Evolutionary conservation across 2,888 invertebrate species (phyloP).

Genomic region (Temnothorax ravouxi): DNA sequence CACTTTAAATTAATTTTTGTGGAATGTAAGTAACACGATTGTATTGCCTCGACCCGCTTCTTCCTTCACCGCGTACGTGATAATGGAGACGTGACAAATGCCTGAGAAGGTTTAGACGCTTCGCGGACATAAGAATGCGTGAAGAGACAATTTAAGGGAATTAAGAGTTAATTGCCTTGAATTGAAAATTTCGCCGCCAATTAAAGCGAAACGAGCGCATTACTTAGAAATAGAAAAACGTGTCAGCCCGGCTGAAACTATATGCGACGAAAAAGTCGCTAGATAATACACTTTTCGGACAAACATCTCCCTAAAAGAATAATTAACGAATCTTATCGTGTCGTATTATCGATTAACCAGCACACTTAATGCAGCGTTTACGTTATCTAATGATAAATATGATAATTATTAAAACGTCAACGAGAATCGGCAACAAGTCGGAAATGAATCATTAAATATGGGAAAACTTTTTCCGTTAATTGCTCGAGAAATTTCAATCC

Average conservation of each 20-base stretch:
- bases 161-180: constrained; percentile 49
- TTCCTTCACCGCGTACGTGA: constrained; percentile 6
- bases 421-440: neutral
- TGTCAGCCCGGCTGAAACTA: no score
- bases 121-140: constrained; percentile 49
- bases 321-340: neutral
- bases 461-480: constrained; percentile 1
- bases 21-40: constrained; percentile 45
- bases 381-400: neutral
- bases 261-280: neutral
- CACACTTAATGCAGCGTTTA: neutral
- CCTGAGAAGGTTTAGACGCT: constrained; percentile 33
- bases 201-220: constrained; percentile 14
- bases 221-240: constrained; percentile 27
- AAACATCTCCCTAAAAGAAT: neutral
- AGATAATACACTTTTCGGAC: neutral
- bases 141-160: constrained; percentile 41
- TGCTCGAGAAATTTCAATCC: constrained; percentile 12
- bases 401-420: constrained; percentile 4
- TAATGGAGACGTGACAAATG: constrained; percentile 14
- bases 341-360: neutral
- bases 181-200: constrained; percentile 54
- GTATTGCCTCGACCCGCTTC: constrained; percentile 37
- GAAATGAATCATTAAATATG: neutral
- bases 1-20: constrained; percentile 42